Conservation (phyloP, 1,140 invertebrate species). For the Bombus cullumanus region DNA sequence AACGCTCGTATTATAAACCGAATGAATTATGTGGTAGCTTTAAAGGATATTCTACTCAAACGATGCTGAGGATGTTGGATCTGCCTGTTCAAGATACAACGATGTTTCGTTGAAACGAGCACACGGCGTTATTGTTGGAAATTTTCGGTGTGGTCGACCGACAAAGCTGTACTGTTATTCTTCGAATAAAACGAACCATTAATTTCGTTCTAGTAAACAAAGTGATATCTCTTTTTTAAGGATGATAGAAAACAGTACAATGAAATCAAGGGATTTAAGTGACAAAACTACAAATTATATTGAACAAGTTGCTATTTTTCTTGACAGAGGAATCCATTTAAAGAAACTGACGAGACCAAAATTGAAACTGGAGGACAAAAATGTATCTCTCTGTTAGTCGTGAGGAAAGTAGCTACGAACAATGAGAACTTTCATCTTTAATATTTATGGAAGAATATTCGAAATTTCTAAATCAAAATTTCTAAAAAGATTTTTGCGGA, state of each 20-base stretch:
- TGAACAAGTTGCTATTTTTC: neutral
- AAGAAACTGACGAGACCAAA: neutral
- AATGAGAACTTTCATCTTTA: too few species aligned
- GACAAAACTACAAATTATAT: neutral
- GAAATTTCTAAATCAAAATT: too few species aligned
- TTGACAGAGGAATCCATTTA: constrained; percentile 8
- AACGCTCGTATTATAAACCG: neutral
- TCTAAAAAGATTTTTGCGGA: neutral
- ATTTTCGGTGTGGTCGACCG: neutral
- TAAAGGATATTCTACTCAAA: too few species aligned
- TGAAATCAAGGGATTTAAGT: neutral
- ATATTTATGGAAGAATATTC: too few species aligned
- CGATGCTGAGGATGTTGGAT: neutral
- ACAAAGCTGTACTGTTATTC: neutral
- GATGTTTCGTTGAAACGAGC: neutral
- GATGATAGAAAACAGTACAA: neutral
- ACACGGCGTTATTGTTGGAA: too few species aligned
- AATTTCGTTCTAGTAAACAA: neutral
- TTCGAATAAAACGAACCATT: neutral
- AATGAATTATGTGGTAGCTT: neutral
- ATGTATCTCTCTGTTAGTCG: too few species aligned
- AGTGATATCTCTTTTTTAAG: neutral
- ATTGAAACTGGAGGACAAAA: neutral
- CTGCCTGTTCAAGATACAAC: neutral
- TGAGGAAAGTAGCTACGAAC: neutral